A percentile compares a stretch with the other conserved stretches of the same genome.
Evolutionary conservation across 2,888 invertebrate genomes (phyloP).

Genomic region (Drosophila meridiana): DNA sequence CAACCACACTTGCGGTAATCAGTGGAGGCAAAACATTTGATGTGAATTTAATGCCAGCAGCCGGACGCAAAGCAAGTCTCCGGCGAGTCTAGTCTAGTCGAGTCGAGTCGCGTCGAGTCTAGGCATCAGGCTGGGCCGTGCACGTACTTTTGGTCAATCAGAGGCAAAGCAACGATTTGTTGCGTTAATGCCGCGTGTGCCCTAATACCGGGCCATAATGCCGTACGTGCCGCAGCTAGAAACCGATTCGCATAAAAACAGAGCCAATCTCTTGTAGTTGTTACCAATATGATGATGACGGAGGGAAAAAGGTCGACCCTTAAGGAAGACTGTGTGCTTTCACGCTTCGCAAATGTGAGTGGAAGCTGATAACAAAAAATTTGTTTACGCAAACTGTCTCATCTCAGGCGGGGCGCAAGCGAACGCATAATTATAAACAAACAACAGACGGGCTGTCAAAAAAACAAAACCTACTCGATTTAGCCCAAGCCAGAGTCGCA

Average conservation of each 20-base stretch:
- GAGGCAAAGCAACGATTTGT: slow-evolving; percentile 36
- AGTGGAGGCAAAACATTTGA: slow-evolving; percentile 49
- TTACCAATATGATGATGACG: background rate
- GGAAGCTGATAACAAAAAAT: slow-evolving; percentile 41
- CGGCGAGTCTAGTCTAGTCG: background rate
- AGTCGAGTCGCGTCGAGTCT: background rate
- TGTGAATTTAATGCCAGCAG: slow-evolving; percentile 59
- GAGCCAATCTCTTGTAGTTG: background rate
- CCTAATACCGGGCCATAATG: slow-evolving; percentile 47
- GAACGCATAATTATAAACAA: slow-evolving; percentile 77
- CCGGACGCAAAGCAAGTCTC: slow-evolving; percentile 19
- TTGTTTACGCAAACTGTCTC: slow-evolving; percentile 57
- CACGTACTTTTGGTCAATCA: slow-evolving; percentile 57
- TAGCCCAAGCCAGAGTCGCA: slow-evolving; percentile 1
- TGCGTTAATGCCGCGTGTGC: slow-evolving; percentile 49
- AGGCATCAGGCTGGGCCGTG: slow-evolving; percentile 4
- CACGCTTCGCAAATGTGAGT: slow-evolving; percentile 29
- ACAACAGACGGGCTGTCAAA: slow-evolving; percentile 39
- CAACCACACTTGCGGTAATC: slow-evolving; percentile 26
- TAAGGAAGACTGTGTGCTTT: slow-evolving; percentile 4
- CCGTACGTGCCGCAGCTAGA: slow-evolving; percentile 66
- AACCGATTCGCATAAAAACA: slow-evolving; percentile 56
- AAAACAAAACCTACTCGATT: slow-evolving; percentile 18
- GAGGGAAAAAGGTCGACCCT: slow-evolving; percentile 14
- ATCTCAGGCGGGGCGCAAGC: slow-evolving; percentile 63